These are phyloP conservation scores for Liasis olivaceus DNA, from an alignment of 2,797 vertebrate species.

Conservation along the genomic window DNA sequence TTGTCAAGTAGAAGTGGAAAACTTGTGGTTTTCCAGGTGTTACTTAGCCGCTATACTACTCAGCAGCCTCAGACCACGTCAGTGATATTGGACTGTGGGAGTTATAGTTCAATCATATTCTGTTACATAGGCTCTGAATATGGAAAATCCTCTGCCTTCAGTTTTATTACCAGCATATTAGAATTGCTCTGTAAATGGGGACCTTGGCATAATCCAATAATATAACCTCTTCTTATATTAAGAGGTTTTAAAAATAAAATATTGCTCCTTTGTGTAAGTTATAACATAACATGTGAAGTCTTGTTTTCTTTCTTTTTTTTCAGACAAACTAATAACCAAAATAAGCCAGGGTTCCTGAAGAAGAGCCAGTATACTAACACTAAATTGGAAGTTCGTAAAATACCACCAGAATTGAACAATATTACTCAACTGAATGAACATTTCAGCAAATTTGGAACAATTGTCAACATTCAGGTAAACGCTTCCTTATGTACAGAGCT, in stretches of 20 bases:
- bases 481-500: not conserved
- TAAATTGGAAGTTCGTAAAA: slow-evolving; percentile 94
- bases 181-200: not conserved
- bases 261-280: not conserved
- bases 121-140: not conserved
- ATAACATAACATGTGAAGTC: not conserved
- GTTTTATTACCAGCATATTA: not conserved
- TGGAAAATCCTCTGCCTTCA: not conserved
- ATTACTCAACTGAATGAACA: slow-evolving; percentile 97
- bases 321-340: slow-evolving; percentile 89
- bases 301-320: slow-evolving; percentile 34
- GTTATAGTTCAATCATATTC: not conserved
- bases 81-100: too few relatives aligned
- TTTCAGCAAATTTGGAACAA: slow-evolving; percentile 98
- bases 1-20: not conserved
- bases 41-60: too few relatives aligned
- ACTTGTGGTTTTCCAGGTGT: not conserved
- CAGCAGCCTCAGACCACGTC: too few relatives aligned
- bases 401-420: slow-evolving; percentile 93
- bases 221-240: not conserved
- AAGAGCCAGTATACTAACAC: slow-evolving; percentile 94
- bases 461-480: slow-evolving; percentile 96
- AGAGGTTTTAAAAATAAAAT: not conserved
- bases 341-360: slow-evolving; percentile 86
- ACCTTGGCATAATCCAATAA: not conserved